A percentile compares a stretch with the other conserved stretches of the same genome.
Conservation (phyloP, 2,888 invertebrate genomes). For the Hemicrepidius hirtus region DNA sequence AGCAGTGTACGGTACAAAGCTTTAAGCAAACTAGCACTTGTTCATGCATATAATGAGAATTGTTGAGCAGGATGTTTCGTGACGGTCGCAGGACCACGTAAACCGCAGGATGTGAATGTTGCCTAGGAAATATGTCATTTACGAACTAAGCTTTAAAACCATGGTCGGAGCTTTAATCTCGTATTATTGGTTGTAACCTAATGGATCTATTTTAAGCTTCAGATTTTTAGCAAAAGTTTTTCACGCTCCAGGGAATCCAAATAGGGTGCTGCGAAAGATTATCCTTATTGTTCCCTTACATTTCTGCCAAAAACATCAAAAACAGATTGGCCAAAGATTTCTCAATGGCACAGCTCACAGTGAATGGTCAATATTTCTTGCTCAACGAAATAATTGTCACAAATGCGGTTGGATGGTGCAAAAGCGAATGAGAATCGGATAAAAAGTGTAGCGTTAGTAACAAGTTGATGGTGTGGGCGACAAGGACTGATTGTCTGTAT, state of each 20-base stretch:
- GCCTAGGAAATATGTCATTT: slow-evolving; percentile 19
- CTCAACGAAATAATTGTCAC: slow-evolving; percentile 40
- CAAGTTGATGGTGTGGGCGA: slow-evolving; percentile 53
- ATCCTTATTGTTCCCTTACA: slow-evolving; percentile 12
- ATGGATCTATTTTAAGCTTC: neutral
- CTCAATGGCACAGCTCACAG: slow-evolving; percentile 31
- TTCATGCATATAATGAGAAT: slow-evolving; percentile 33
- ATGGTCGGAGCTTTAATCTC: neutral
- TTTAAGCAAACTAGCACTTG: slow-evolving; percentile 30
- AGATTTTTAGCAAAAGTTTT: neutral
- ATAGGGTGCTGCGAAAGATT: neutral
- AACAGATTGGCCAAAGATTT: slow-evolving; percentile 29
- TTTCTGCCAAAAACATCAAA: slow-evolving; percentile 29
- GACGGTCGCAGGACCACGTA: slow-evolving; percentile 28
- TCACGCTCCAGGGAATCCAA: neutral
- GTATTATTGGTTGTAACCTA: neutral
- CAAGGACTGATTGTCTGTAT: slow-evolving; percentile 54
- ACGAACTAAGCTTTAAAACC: slow-evolving; percentile 2
- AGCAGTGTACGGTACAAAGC: neutral
- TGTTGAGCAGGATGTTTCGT: slow-evolving; percentile 28
- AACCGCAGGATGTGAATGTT: slow-evolving; percentile 24
- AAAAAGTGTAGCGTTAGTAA: slow-evolving; percentile 44
- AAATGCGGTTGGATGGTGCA: slow-evolving; percentile 39
- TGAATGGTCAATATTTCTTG: slow-evolving; percentile 41
- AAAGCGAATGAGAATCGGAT: slow-evolving; percentile 34